phyloP scores from a whole-genome alignment of 2,797 vertebrate genomes.

The Anguilla megastoma region DNA sequence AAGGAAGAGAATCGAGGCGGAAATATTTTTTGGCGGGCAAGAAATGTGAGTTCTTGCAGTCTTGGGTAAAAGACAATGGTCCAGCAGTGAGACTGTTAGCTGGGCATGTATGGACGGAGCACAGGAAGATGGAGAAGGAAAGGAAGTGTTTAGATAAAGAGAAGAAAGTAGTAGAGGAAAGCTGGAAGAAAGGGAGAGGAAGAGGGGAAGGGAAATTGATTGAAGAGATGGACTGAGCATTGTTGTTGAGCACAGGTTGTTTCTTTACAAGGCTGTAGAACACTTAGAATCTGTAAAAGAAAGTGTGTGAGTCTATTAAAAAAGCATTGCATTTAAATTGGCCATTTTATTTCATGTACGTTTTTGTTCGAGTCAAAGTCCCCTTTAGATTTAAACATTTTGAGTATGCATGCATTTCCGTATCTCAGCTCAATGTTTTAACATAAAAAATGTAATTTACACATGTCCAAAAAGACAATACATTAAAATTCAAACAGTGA shows the following conservation, averaged over 20 bases:
- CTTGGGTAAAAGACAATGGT: conserved; percentile 77
- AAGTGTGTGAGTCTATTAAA: background rate
- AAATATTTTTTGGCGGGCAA: conserved; percentile 74
- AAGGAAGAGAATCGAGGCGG: conserved; percentile 53
- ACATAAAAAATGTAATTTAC: background rate
- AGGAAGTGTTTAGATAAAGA: conserved; percentile 65
- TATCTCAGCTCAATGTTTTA: background rate
- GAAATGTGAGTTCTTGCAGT: conserved; percentile 83
- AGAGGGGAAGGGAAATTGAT: conserved; percentile 67
- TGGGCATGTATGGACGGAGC: conserved; percentile 68
- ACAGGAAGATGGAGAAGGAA: conserved; percentile 55
- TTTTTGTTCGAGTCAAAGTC: background rate
- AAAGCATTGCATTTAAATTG: background rate
- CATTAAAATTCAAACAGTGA: background rate
- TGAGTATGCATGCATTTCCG: background rate
- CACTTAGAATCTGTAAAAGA: background rate
- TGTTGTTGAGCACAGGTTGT: background rate
- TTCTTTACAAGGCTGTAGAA: background rate
- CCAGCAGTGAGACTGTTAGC: conserved; percentile 60
- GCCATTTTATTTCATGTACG: background rate
- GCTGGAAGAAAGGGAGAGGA: conserved; percentile 65
- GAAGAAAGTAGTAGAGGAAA: conserved; percentile 66
- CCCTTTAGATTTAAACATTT: background rate
- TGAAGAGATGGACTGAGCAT: conserved; percentile 69
- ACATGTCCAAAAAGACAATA: background rate